A percentile compares a stretch with the other conserved stretches of the same genome.
phyloP scores from a whole-genome alignment of 2,888 invertebrate species.

The Caenorhabditis sp. region DNA sequence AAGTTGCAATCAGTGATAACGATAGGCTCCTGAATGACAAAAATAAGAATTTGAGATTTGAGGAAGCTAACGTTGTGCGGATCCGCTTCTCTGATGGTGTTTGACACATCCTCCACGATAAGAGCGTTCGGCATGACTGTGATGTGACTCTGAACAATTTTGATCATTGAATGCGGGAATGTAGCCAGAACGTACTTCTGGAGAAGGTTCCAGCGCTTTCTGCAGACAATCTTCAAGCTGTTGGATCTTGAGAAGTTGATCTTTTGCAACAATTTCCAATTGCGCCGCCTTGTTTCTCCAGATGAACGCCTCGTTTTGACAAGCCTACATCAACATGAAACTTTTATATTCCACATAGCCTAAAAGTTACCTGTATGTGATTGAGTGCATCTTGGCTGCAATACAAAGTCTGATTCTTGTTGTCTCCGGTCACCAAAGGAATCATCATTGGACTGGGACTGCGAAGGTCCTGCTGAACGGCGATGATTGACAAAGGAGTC shows the following conservation, averaged over 20 bases:
- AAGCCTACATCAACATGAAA: conserved; percentile 67
- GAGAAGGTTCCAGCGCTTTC: conserved; percentile 18
- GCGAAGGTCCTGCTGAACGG: conserved; percentile 31
- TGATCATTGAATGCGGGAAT: not conserved
- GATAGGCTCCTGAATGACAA: conserved; percentile 45
- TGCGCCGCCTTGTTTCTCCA: conserved; percentile 79
- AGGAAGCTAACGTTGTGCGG: conserved; percentile 28
- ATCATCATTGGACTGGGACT: conserved; percentile 55
- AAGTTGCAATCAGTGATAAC: conserved; percentile 68
- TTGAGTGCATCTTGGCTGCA: conserved; percentile 66
- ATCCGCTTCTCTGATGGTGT: conserved; percentile 26
- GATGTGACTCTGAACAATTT: conserved; percentile 31
- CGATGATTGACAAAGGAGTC: conserved; percentile 58
- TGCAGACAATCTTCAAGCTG: conserved; percentile 48
- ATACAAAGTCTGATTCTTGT: conserved; percentile 58
- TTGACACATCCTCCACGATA: conserved; percentile 36
- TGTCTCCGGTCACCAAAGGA: conserved; percentile 39
- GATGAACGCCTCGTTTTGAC: conserved; percentile 77
- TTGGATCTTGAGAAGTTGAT: conserved; percentile 69
- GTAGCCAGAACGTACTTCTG: conserved; percentile 25
- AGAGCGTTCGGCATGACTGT: conserved; percentile 36
- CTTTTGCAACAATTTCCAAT: conserved; percentile 75
- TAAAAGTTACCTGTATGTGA: conserved; percentile 66
- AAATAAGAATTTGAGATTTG: not conserved
- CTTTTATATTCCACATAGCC: not conserved